phyloP scores from a whole-genome alignment of 2,113 vertebrate genomes.

The Pelobates fuscus region DNA sequence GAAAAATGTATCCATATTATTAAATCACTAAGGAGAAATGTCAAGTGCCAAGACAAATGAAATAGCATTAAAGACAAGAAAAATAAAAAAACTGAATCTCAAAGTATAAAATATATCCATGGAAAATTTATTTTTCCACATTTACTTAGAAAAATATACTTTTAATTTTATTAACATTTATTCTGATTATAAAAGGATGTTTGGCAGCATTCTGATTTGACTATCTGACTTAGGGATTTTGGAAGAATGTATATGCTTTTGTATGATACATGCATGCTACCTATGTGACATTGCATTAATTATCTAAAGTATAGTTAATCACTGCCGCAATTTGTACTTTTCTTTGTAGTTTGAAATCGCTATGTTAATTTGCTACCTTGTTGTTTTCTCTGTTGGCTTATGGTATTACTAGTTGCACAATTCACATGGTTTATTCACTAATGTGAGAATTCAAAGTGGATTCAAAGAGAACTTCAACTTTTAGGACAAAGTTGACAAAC shows the following conservation, averaged over 20 bases:
- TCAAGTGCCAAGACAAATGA: constrained; percentile 46
- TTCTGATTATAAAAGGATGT: background rate
- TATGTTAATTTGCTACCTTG: too few species aligned
- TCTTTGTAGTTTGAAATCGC: too few species aligned
- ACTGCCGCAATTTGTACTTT: too few species aligned
- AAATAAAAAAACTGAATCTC: background rate
- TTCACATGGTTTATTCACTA: too few species aligned
- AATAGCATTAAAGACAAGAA: constrained; percentile 23
- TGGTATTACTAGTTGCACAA: too few species aligned
- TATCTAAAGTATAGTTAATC: too few species aligned
- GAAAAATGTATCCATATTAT: constrained; percentile 16
- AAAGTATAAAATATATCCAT: constrained; percentile 3
- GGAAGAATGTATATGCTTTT: background rate
- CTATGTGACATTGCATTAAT: too few species aligned
- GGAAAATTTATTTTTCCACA: background rate
- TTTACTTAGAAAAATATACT: constrained; percentile 6
- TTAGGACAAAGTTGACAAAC: too few species aligned
- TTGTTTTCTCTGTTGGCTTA: too few species aligned
- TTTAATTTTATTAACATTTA: background rate
- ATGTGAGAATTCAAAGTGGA: too few species aligned
- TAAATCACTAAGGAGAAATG: constrained; percentile 35
- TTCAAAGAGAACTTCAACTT: too few species aligned
- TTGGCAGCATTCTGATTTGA: background rate
- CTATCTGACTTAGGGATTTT: background rate
- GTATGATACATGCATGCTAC: too few species aligned